A percentile compares a stretch with the other conserved stretches of the same genome.
These are phyloP conservation scores for Herpailurus yagouaroundi DNA, from an alignment of 2,113 vertebrate species.

Conservation along the genomic window DNA sequence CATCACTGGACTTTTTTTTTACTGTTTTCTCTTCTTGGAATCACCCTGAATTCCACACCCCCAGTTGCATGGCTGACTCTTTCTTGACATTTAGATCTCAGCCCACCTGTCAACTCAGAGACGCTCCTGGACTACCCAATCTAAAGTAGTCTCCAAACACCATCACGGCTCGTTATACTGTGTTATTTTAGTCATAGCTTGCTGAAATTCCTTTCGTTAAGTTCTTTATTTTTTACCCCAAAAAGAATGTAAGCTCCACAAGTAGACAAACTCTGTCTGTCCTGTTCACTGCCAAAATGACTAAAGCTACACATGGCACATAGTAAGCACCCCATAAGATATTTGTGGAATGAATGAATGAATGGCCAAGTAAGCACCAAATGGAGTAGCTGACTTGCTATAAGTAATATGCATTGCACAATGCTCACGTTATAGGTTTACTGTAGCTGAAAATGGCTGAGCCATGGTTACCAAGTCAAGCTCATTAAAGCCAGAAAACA, in stretches of 20 bases:
- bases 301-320: background rate
- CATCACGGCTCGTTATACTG: background rate
- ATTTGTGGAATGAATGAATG: background rate
- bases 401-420: background rate
- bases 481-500: background rate
- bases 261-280: background rate
- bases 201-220: background rate
- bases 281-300: background rate
- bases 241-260: background rate
- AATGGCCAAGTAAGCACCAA: background rate
- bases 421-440: background rate
- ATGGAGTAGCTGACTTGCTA: background rate
- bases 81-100: background rate
- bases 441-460: background rate
- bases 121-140: background rate
- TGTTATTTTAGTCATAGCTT: background rate
- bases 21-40: constrained; percentile 19
- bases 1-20: background rate
- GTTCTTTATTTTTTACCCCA: background rate
- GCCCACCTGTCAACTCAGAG: background rate
- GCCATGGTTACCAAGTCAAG: background rate
- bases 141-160: background rate
- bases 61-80: background rate
- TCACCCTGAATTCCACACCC: background rate
- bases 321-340: background rate